phyloP scores from a whole-genome alignment of 37 sponge, comb jelly and placozoan species.

The Diacarnus erythraeanus region DNA sequence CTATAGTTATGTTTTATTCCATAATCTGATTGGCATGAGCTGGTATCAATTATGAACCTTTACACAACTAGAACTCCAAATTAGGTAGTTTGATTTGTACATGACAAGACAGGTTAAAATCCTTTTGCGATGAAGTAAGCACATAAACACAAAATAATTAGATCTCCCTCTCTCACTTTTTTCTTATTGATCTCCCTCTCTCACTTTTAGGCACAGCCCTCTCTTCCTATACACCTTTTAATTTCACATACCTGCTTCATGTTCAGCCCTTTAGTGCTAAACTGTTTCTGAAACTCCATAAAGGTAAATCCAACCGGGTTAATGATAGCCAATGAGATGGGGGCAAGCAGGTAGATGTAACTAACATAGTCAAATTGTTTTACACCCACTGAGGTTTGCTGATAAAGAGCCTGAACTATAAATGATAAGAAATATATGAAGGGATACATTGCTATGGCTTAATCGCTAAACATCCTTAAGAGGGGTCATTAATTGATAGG shows the following conservation, averaged over 20 bases:
- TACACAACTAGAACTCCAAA: too few species aligned
- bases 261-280: neutral
- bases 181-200: too few species aligned
- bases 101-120: too few species aligned
- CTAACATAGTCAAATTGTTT: constrained; percentile 51
- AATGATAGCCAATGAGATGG: constrained; percentile 52
- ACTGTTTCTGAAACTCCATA: constrained; percentile 60
- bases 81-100: too few species aligned
- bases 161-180: neutral
- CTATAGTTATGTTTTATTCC: too few species aligned
- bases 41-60: too few species aligned
- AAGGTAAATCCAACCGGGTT: constrained; percentile 70
- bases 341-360: constrained; percentile 81
- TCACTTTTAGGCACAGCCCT: too few species aligned
- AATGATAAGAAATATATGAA: neutral
- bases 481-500: too few species aligned
- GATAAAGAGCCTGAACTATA: neutral
- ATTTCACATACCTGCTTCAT: constrained; percentile 20
- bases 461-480: too few species aligned
- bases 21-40: too few species aligned
- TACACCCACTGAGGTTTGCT: neutral
- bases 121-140: neutral
- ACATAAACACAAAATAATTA: neutral
- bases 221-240: too few species aligned
- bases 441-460: too few species aligned